A percentile compares a stretch with the other conserved stretches of the same genome.
These are phyloP conservation scores for Leptinotarsa lineolata DNA, from an alignment of 1,140 invertebrate species.

Conservation along the genomic window DNA sequence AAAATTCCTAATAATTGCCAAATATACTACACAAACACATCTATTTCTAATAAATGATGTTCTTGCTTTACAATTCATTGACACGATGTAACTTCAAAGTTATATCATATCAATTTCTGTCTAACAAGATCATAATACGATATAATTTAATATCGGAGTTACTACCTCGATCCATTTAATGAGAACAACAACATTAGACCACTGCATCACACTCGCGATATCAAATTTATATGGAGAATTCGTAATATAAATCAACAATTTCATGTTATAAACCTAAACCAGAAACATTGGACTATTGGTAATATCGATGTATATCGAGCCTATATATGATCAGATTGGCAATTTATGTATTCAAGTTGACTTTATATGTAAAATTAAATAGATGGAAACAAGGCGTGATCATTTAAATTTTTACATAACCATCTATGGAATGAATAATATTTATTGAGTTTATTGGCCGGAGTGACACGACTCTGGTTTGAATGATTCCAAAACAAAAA, in stretches of 20 bases:
- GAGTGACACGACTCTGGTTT: background rate
- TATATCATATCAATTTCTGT: too few species aligned
- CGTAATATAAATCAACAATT: background rate
- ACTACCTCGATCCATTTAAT: background rate
- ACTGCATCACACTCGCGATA: background rate
- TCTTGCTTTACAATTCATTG: too few species aligned
- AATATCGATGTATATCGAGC: background rate
- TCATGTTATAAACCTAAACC: conserved; percentile 2
- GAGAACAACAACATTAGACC: background rate
- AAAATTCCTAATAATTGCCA: too few species aligned
- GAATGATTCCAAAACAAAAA: too few species aligned
- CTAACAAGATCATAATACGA: too few species aligned
- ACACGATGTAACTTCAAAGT: too few species aligned
- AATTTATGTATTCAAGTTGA: background rate
- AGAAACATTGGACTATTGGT: background rate
- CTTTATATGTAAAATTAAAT: background rate
- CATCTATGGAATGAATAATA: conserved; percentile 1
- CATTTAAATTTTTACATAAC: conserved; percentile 2
- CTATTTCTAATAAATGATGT: too few species aligned
- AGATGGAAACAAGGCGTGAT: background rate
- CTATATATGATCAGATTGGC: background rate
- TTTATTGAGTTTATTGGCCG: background rate
- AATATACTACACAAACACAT: too few species aligned
- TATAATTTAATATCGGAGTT: background rate
- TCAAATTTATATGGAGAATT: background rate